Evolutionary conservation across 2,888 invertebrate genomes (phyloP).

Genomic region (Disparrhopalites patrizii): DNA sequence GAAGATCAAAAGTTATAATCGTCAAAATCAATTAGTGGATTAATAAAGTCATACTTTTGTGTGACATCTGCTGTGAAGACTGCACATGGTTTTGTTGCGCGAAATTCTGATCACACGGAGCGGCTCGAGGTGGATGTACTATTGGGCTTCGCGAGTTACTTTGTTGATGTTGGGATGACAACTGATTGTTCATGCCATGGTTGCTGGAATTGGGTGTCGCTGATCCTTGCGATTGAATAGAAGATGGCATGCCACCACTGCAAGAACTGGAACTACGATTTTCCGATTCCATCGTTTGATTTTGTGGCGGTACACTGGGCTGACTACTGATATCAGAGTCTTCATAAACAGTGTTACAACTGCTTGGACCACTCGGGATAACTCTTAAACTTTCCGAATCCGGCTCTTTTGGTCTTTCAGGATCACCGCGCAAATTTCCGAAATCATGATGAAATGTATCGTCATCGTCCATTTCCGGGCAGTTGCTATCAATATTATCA

Average conservation of each 20-base stretch:
- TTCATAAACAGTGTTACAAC: constrained; percentile 48
- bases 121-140: constrained; percentile 10
- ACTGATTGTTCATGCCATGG: background rate
- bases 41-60: too few relatives aligned
- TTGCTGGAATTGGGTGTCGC: background rate
- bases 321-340: constrained; percentile 45
- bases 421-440: constrained; percentile 45
- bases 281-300: constrained; percentile 27
- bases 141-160: constrained; percentile 10
- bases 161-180: constrained; percentile 15
- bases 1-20: too few relatives aligned
- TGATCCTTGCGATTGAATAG: background rate
- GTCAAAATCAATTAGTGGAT: too few relatives aligned
- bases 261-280: constrained; percentile 46
- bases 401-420: constrained; percentile 46
- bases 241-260: constrained; percentile 31
- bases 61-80: constrained; percentile 16
- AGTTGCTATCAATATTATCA: constrained; percentile 17
- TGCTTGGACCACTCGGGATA: constrained; percentile 47
- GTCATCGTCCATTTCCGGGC: constrained; percentile 24
- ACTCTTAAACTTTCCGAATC: constrained; percentile 47
- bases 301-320: constrained; percentile 44
- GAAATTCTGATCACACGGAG: constrained; percentile 14
- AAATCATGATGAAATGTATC: constrained; percentile 40
- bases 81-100: constrained; percentile 15